A percentile compares a stretch with the other conserved stretches of the same genome.
Conservation (phyloP, 2,113 vertebrate genomes). For the Ctenomys sociabilis region DNA sequence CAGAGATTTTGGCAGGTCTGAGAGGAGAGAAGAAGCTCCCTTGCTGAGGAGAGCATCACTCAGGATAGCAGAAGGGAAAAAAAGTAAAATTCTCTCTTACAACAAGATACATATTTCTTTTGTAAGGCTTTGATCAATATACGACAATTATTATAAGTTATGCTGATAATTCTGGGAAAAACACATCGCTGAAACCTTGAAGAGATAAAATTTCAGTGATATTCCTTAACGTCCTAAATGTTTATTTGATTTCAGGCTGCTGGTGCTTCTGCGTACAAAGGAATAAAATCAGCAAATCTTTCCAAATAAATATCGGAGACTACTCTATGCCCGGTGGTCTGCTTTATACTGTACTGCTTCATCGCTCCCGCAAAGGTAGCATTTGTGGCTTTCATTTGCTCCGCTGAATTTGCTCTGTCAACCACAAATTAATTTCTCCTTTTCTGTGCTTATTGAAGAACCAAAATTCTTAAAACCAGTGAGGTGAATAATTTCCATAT, state of each 20-base stretch:
- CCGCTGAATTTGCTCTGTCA: neutral
- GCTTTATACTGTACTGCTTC: neutral
- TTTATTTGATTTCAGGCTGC: slow-evolving; percentile 22
- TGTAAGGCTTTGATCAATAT: slow-evolving; percentile 34
- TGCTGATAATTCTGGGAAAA: neutral
- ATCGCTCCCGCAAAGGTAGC: neutral
- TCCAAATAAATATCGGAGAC: neutral
- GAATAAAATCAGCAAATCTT: slow-evolving; percentile 25
- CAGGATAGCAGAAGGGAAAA: neutral
- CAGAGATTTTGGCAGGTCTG: neutral
- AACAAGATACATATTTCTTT: neutral
- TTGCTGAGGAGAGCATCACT: neutral
- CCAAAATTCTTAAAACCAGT: slow-evolving; percentile 5
- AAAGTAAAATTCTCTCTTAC: neutral
- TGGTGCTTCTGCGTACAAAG: neutral
- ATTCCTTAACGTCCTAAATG: neutral
- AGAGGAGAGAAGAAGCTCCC: neutral
- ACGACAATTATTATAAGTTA: neutral
- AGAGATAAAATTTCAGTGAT: slow-evolving; percentile 16
- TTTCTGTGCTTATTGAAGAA: neutral
- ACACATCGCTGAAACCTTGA: neutral
- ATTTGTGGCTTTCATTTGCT: slow-evolving; percentile 38
- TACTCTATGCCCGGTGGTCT: neutral
- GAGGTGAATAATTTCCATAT: slow-evolving; percentile 21
- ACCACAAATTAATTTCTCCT: slow-evolving; percentile 40